Base-by-base conservation (phyloP, 2,888 invertebrate genomes). In the Achlya flavicornis region DNA sequence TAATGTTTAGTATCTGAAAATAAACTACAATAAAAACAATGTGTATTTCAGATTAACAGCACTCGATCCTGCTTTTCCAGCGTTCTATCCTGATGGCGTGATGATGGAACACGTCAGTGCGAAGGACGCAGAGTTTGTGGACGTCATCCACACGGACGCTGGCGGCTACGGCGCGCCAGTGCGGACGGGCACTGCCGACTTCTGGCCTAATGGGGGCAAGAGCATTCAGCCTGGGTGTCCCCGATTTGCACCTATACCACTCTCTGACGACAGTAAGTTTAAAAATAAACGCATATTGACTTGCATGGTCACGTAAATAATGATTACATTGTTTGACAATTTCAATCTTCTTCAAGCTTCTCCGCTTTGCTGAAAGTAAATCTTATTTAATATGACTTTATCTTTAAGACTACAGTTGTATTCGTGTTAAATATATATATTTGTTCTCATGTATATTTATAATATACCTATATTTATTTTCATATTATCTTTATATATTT, bases 141-240 rank as follows among this genome's bases (percentile, higher is more conserved):
- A 96, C 81, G 94, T 96, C 6, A 96, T 96, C 65, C 96, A 96
- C 77, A 96, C 96, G 0, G 96, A 96, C 72, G 95, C 95, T 0
- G 95, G 95, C 38, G 88, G 93, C 0, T 95, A 95, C 66, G 95
- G 95, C 0, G 95, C 95, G 0, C 95, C 95, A 0, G 91, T 94
- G 0, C 81, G 87, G 16, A 95, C 95, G 0, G 95, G 95, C 0
- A 94, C 95, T 0, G 95, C 88, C 0, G 95, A 95, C 74, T 95
- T 95, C 83, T 95, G 95, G 95, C 95, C 95, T 0, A 95, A 95
- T 68, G 93, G 94, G 0, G 95, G 95, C 1, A 93, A 92, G 73
- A 92, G 94, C 63, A 78, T 92, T n/a, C 95, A 95, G 71, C 95
- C 95, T 0, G 95, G 95, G 0, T 95, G 95, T 69, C 95, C 95